Base-by-base conservation (phyloP, 2,888 invertebrate genomes). In the Ephialtes manifestator region DNA sequence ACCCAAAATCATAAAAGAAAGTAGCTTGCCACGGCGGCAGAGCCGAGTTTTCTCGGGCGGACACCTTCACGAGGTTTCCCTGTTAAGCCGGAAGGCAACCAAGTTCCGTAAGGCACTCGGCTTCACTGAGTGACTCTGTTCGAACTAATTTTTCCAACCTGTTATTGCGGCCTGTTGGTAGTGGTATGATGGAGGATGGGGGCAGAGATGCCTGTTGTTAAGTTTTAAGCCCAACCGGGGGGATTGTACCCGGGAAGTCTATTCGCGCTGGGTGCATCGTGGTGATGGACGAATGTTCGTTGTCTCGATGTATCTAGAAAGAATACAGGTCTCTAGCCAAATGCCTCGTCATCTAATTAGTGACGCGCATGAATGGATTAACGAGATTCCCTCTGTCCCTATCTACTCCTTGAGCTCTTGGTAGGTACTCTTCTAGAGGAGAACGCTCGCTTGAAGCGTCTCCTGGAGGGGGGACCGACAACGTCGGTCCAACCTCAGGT, bases 51-150 rank as follows among this genome's bases (percentile, higher is more conserved):
- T 11, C 48, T n/a, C 53, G 81, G 78, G 65, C 76, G 74, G 65
- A 15, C 43, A 82, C 82, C 82, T 85, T 46, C 76, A 63, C 78
- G 76, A 31, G 82, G 84, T 82, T 65, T 86, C 79, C 79, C 84
- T 71, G 84, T 13, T 35, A 31, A 10, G 28, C 4, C 4, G 1
- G 0, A 5, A 11, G 20, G 39, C 46, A 67, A 63, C 81, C 4
- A 53, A 67, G 46, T 11, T 10, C 43, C 70, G 70, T 46, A 20
- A 35, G 39, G 15, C 31, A 51, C 46, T 46, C 11, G 13, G 11
- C 18, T 31, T 51, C 13, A n/a, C 43, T 0, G 35, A 28, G n/a
- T 35, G 39, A 72, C 72, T 72, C 72, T 43, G 80, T 67, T 80
- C 5, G 4, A 2, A 18, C 86, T 84, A 81, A 81, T 84, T 82